Evolutionary conservation across 2,888 invertebrate species (phyloP).

Genomic region (Parapristionchus giblindavisi): DNA sequence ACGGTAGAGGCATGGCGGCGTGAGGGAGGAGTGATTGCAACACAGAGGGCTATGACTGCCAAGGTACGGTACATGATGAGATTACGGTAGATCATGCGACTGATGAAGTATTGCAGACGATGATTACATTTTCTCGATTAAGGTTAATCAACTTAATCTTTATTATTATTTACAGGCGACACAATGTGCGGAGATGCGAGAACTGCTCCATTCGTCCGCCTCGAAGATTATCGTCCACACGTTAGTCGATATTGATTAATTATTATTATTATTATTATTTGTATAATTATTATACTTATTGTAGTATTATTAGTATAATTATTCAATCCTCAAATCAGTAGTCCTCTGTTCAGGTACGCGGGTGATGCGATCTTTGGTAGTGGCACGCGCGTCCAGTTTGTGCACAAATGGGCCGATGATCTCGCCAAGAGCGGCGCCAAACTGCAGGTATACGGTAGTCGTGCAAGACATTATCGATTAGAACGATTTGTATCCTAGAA

Average conservation of each 20-base stretch:
- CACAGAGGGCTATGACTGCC: constrained; percentile 12
- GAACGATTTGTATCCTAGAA: neutral
- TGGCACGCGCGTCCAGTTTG: constrained; percentile 26
- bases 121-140: too few species aligned
- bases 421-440: neutral
- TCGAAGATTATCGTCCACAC: constrained; percentile 35
- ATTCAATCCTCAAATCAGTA: neutral
- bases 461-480: too few species aligned
- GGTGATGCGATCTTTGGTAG: constrained; percentile 37
- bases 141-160: too few species aligned
- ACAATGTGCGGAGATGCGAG: constrained; percentile 33
- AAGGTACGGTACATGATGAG: constrained; percentile 22
- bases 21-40: constrained; percentile 24
- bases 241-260: neutral
- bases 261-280: neutral
- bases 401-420: constrained; percentile 37
- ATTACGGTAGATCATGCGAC: too few species aligned
- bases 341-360: constrained; percentile 15
- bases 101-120: too few species aligned
- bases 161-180: constrained; percentile 17
- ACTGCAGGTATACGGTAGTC: constrained; percentile 1
- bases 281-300: neutral
- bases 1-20: constrained; percentile 27
- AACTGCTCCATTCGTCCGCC: neutral
- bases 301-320: neutral